Evolutionary conservation across 2,113 vertebrate species (phyloP).

Genomic region (Muntiacus muntjak): DNA sequence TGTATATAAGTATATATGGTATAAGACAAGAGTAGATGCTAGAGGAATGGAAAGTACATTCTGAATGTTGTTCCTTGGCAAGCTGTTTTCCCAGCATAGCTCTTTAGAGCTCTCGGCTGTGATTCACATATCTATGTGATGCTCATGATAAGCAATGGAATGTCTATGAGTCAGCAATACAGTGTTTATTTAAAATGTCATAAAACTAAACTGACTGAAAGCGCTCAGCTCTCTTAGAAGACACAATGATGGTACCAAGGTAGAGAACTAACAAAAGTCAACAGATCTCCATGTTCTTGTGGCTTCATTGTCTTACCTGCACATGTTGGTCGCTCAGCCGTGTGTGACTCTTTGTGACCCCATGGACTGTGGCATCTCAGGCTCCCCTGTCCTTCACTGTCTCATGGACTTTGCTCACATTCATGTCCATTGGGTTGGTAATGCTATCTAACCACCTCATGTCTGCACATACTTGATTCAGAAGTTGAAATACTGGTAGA

Average conservation of each 20-base stretch:
- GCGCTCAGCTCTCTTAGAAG: constrained; percentile 6
- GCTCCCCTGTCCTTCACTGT: not conserved
- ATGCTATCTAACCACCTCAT: not conserved
- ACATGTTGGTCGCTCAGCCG: not conserved
- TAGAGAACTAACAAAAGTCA: constrained; percentile 14
- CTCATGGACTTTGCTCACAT: not conserved
- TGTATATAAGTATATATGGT: not conserved
- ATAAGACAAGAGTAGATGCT: not conserved
- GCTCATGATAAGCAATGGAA: not conserved
- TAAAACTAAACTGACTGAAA: not conserved
- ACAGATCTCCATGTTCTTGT: not conserved
- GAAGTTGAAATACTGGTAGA: constrained; percentile 18
- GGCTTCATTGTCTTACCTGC: constrained; percentile 7
- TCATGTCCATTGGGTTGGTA: not conserved
- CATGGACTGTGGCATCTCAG: not conserved
- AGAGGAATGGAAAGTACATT: not conserved
- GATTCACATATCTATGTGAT: not conserved
- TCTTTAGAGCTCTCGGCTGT: not conserved
- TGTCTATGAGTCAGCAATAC: constrained; percentile 27
- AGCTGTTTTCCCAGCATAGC: not conserved
- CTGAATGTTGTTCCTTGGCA: not conserved
- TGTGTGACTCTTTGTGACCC: not conserved
- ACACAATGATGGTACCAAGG: not conserved
- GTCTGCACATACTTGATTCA: not conserved
- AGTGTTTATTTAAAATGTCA: constrained; percentile 36